phyloP scores from a whole-genome alignment of 2,797 vertebrate genomes.

The Furcifer pardalis region DNA sequence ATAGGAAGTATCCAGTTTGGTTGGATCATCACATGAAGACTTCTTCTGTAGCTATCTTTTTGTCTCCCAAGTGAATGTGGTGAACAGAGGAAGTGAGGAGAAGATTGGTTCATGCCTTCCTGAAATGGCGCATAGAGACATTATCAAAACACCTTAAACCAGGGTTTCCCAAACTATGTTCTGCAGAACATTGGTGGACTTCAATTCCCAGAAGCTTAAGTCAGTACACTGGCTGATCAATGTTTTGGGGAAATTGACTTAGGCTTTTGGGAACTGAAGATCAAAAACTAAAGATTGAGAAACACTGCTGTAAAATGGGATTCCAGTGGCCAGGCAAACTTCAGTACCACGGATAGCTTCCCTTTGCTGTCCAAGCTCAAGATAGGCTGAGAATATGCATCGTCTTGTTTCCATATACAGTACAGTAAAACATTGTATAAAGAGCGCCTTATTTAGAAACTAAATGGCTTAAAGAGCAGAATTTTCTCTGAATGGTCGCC shows the following conservation, averaged over 20 bases:
- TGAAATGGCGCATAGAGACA: not conserved
- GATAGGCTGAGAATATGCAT: no score
- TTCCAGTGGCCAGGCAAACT: not conserved
- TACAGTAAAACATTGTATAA: not conserved
- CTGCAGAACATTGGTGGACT: no score
- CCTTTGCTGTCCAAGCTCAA: not conserved
- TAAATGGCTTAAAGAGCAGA: no score
- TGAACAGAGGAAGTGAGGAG: not conserved
- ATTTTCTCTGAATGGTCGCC: no score
- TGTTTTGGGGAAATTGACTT: no score
- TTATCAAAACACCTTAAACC: not conserved
- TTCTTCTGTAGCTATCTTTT: not conserved
- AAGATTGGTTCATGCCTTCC: not conserved
- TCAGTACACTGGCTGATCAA: no score
- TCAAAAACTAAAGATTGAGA: no score
- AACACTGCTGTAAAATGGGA: no score
- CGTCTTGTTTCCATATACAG: not conserved
- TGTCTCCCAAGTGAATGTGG: not conserved
- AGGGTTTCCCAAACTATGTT: no score
- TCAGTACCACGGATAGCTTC: constrained; percentile 3
- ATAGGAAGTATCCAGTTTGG: not conserved
- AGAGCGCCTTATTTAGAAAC: no score
- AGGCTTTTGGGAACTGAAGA: no score
- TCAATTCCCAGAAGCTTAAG: no score
- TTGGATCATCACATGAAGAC: not conserved